These are phyloP conservation scores for Takifugu ocellatus DNA, from an alignment of 2,797 vertebrate genomes.

Conservation along the genomic window DNA sequence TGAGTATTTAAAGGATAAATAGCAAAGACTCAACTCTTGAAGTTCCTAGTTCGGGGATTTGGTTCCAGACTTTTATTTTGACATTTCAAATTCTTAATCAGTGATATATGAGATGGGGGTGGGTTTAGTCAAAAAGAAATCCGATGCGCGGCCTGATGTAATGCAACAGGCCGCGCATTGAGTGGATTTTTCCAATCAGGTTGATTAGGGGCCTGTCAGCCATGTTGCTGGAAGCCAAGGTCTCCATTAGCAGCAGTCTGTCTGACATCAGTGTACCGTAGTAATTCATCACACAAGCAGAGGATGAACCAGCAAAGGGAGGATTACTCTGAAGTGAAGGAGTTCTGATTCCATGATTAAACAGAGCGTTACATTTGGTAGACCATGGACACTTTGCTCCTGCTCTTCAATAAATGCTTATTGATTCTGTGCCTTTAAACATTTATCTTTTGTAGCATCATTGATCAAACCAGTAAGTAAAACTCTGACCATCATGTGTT, in stretches of 20 bases:
- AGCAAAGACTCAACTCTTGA: no score
- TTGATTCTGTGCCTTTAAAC: constrained; percentile 17
- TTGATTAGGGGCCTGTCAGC: constrained; percentile 57
- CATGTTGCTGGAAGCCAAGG: constrained; percentile 47
- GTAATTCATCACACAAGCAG: constrained; percentile 36
- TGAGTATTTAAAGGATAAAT: no score
- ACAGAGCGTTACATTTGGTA: constrained; percentile 8
- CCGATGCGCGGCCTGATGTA: constrained; percentile 37
- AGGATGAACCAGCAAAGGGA: constrained; percentile 20
- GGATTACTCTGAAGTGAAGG: constrained; percentile 19
- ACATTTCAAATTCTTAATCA: neutral
- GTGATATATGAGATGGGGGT: neutral
- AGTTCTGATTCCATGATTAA: constrained; percentile 7
- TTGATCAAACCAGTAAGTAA: neutral
- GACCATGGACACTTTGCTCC: neutral
- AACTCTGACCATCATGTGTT: neutral
- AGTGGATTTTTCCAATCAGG: constrained; percentile 61
- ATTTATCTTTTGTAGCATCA: neutral
- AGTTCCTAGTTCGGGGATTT: no score
- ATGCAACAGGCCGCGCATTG: constrained; percentile 30
- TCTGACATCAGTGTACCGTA: constrained; percentile 37
- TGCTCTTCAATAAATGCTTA: constrained; percentile 7
- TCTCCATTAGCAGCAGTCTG: constrained; percentile 44
- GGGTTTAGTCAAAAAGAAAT: neutral
- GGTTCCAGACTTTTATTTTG: neutral